These are phyloP conservation scores for Spongilla lacustris DNA, from an alignment of 37 sponge, comb jelly and placozoan genomes.

Conservation along the genomic window DNA sequence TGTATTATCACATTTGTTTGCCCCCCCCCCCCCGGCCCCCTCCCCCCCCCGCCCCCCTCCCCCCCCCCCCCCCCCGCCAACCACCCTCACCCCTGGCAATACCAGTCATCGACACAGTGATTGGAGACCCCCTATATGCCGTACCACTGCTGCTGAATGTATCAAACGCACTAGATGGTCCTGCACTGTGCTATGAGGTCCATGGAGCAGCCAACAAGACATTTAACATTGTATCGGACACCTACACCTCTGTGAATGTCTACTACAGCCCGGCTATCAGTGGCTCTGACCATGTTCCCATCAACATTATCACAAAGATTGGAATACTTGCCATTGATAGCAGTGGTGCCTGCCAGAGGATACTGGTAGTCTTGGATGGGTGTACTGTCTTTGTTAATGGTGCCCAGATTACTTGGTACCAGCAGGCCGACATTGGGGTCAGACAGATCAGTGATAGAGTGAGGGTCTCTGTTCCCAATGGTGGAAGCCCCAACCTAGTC, in stretches of 20 bases:
- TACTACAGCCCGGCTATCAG: constrained; percentile 14
- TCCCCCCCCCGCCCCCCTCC: too few species aligned
- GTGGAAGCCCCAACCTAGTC: constrained; percentile 35
- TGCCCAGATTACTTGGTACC: neutral
- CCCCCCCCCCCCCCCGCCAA: too few species aligned
- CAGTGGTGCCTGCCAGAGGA: constrained; percentile 6
- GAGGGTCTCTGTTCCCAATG: constrained; percentile 51
- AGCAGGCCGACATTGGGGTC: constrained; percentile 9
- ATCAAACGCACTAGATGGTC: neutral
- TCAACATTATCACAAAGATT: constrained; percentile 25
- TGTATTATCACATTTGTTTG: too few species aligned
- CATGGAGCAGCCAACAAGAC: constrained; percentile 22
- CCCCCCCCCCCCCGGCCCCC: too few species aligned
- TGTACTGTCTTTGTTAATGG: neutral
- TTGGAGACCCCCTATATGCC: constrained; percentile 60
- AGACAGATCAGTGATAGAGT: constrained; percentile 9
- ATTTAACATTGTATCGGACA: constrained; percentile 58
- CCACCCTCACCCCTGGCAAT: too few species aligned
- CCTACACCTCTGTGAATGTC: constrained; percentile 59
- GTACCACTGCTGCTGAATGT: constrained; percentile 38
- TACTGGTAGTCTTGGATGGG: neutral
- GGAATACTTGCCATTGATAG: constrained; percentile 26
- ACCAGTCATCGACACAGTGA: constrained; percentile 52
- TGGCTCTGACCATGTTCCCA: neutral
- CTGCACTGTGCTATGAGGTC: constrained; percentile 66